Evolutionary conservation across 2,888 invertebrate genomes (phyloP).

Genomic region (Myopa tessellatipennis): DNA sequence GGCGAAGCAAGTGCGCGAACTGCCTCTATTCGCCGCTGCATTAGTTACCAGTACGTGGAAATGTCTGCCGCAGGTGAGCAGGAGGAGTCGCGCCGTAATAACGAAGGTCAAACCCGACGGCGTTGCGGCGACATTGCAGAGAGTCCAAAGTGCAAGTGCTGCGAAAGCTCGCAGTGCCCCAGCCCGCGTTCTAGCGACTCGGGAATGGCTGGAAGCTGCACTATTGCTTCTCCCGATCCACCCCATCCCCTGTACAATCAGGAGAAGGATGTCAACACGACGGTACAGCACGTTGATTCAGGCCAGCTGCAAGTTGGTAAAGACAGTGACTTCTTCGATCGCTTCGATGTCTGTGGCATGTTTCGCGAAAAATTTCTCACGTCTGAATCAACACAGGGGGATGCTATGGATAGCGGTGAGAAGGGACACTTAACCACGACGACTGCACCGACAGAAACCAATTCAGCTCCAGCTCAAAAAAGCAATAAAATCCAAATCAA

Average conservation of each 20-base stretch:
- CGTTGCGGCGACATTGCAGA: slow-evolving; percentile 32
- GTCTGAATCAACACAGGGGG: slow-evolving; percentile 50
- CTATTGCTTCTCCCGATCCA: slow-evolving; percentile 79
- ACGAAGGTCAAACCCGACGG: slow-evolving; percentile 9
- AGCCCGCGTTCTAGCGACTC: slow-evolving; percentile 82
- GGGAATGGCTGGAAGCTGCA: slow-evolving; percentile 86
- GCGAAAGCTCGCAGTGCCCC: slow-evolving; percentile 73
- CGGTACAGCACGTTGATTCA: slow-evolving; percentile 19
- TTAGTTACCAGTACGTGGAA: slow-evolving; percentile 70
- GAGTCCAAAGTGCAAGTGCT: slow-evolving; percentile 71
- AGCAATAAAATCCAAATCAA: slow-evolving; percentile 59
- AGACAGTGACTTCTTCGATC: slow-evolving; percentile 56
- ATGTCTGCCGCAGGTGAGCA: slow-evolving; percentile 49
- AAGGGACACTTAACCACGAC: background rate
- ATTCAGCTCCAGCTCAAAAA: background rate
- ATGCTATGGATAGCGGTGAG: slow-evolving; percentile 33
- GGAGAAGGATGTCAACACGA: no score
- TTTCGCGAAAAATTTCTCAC: slow-evolving; percentile 66
- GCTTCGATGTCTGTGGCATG: slow-evolving; percentile 66
- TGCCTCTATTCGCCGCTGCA: slow-evolving; percentile 68
- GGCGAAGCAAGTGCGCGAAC: slow-evolving; percentile 46
- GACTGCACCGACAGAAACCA: slow-evolving; percentile 3
- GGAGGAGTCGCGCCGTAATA: slow-evolving; percentile 15
- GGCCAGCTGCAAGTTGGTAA: slow-evolving; percentile 45
- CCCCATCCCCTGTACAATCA: slow-evolving; percentile 46